Evolutionary conservation across 2,888 invertebrate genomes (phyloP), one percentile per base, ranked within the genome.

Genomic region (Helicoverpa assulta): DNA sequence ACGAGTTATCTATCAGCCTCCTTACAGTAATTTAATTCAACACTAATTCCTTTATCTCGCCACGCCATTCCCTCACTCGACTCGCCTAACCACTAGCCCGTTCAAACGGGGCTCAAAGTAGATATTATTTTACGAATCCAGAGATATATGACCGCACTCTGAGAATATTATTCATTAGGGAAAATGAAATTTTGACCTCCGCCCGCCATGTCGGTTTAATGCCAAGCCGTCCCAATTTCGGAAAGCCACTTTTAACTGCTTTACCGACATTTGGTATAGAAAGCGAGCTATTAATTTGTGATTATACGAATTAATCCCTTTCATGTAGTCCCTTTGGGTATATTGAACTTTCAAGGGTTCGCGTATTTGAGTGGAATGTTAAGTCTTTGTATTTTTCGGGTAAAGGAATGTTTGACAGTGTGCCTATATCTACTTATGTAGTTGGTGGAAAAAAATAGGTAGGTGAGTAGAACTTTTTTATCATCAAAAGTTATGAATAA

Each of bases 121-220:
- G 84, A 79, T 85, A 82, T 86, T 85, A 82, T 92, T 89, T 87
- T 86, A 80, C 83, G 90, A 91, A 93, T 93, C 91, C 91, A 83
- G 85, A 92, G 90, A 93, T 93, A 91, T 93, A 93, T 91, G 92
- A 85, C 81, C 85, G 82, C 89, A 89, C 83, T 92, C 88, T 81
- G 79, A 78, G 88, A 89, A 89, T 92, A 94, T 93, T 93, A 93
- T 94, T 92, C 91, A 91, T 92, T 92, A 91, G 79, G 85, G 88
- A 88, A 90, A 91, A 92, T 93, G 89, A 91, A 93, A 93, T 93
- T 85, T 91, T 89, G 88, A 90, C 90, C 90, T 87, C 85, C 68
- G 66, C 16, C 66, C 70, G 69, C 69, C 70, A 64, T 74, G 79
- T 63, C 74, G 62, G 72, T 73, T 76, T 78, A 83, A 74, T 76